These are phyloP conservation scores for Salminus brasiliensis DNA, from an alignment of 2,113 vertebrate species.

Conservation along the genomic window DNA sequence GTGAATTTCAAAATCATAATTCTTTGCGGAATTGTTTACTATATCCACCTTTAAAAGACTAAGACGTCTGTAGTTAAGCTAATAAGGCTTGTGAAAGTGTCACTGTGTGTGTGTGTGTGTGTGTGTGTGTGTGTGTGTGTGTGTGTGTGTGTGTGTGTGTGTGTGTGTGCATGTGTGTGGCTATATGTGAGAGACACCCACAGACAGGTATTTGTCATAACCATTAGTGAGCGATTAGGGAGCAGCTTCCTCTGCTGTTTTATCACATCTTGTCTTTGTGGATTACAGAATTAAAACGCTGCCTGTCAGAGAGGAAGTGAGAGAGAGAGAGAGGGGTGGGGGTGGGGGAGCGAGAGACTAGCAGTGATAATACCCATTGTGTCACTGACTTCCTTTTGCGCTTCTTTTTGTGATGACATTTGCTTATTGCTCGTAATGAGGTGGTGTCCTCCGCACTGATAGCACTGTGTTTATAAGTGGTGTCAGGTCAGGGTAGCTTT, in stretches of 20 bases:
- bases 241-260: constrained; percentile 58
- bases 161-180: constrained; percentile 9
- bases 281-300: constrained; percentile 73
- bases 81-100: constrained; percentile 48
- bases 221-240: constrained; percentile 70
- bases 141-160: constrained; percentile 25
- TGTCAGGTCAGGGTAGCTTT: constrained; percentile 18
- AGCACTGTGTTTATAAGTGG: constrained; percentile 11
- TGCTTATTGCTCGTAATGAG: constrained; percentile 37
- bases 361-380: constrained; percentile 16
- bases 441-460: constrained; percentile 27
- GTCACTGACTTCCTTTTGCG: constrained; percentile 30
- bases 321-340: constrained; percentile 46
- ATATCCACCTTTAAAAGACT: not conserved
- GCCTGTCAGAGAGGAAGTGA: constrained; percentile 60
- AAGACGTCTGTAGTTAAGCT: constrained; percentile 12
- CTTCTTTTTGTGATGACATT: constrained; percentile 29
- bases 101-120: constrained; percentile 23
- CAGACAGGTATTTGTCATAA: constrained; percentile 60
- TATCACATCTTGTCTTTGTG: constrained; percentile 61
- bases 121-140: constrained; percentile 25
- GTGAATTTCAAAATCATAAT: not conserved
- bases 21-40: constrained; percentile 39
- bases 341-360: constrained; percentile 8
- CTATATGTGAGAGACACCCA: constrained; percentile 47